Base-by-base conservation (phyloP, 2,113 vertebrate genomes). In the Alectura lathami region DNA sequence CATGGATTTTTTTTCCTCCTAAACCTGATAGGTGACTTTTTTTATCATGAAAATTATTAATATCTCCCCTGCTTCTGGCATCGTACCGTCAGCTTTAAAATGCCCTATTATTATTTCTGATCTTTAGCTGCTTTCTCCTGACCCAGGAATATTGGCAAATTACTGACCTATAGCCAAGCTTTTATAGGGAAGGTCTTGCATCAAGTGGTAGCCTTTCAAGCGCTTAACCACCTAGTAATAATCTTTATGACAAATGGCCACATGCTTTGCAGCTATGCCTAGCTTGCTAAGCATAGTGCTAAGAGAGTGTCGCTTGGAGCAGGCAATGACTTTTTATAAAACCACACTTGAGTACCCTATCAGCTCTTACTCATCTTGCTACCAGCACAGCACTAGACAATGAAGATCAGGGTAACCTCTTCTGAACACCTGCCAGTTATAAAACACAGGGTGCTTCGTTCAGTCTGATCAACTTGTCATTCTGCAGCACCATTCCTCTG, bases 141-240 rank as follows among this genome's bases (percentile, higher is more conserved):
- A 96, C 96, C 96, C 95, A 96, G 96, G 97, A 96, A 97, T 97
- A 98, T 86, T 86, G 96, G 96, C 93, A 97, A 98, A 97, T 97
- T 96, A 96, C 95, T 42, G 94, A 97, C 97, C 96, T 95, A 94
- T 82, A 98, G 96, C 91, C 97, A 96, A 92, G 96, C 88, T 97
- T 98, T 98, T 97, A 98, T 96, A 96, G 92, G 93, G 94, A 96
- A 97, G 97, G 97, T 98, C 97, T 97, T 95, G 96, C 97, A 96
- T 97, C 96, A 96, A 98, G 96, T 96, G 94, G 96, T 94, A 96
- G 96, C 89, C 95, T 98, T 97, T 97, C 96, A 97, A 97, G 95
- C 88, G 91, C 98, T 97, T 97, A 98, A 96, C 97, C 94, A 91
- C 90, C 74, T 89, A 95, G 93, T 92, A 95, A 97, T 97, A 97